These are phyloP conservation scores for Sebastes minor DNA, from an alignment of 2,797 vertebrate species.

Conservation along the genomic window DNA sequence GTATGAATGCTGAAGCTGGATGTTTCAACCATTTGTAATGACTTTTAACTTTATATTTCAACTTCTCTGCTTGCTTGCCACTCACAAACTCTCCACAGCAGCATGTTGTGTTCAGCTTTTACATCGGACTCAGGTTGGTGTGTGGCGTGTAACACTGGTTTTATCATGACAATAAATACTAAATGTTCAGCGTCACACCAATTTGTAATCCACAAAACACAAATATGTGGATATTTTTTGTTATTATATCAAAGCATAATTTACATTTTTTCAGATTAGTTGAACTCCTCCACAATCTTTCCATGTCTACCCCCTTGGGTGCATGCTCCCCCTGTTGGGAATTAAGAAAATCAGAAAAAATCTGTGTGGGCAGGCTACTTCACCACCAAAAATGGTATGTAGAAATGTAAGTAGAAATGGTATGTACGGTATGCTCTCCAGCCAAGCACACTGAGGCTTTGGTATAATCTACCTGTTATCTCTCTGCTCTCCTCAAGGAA, in stretches of 20 bases:
- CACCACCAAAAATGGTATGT: background rate
- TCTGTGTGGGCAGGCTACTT: background rate
- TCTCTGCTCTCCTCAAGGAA: background rate
- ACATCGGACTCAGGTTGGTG: background rate
- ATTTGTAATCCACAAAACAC: background rate
- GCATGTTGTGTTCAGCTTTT: background rate
- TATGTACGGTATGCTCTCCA: background rate
- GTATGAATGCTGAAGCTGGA: background rate
- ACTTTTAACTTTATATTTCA: background rate
- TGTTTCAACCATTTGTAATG: background rate
- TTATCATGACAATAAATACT: background rate
- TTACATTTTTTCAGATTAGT: background rate
- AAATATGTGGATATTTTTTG: background rate
- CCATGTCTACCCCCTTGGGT: background rate
- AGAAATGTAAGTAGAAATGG: slow-evolving; percentile 30
- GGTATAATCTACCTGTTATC: slow-evolving; percentile 16
- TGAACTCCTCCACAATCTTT: background rate
- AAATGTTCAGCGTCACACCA: background rate
- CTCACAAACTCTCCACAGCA: background rate
- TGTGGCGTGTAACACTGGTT: background rate
- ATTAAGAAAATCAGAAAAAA: background rate
- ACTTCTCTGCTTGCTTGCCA: background rate
- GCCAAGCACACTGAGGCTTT: slow-evolving; percentile 16
- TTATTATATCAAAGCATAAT: background rate
- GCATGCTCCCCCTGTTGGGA: background rate